These are phyloP conservation scores for Staurois parvus DNA, from an alignment of 2,797 vertebrate genomes.

Conservation along the genomic window DNA sequence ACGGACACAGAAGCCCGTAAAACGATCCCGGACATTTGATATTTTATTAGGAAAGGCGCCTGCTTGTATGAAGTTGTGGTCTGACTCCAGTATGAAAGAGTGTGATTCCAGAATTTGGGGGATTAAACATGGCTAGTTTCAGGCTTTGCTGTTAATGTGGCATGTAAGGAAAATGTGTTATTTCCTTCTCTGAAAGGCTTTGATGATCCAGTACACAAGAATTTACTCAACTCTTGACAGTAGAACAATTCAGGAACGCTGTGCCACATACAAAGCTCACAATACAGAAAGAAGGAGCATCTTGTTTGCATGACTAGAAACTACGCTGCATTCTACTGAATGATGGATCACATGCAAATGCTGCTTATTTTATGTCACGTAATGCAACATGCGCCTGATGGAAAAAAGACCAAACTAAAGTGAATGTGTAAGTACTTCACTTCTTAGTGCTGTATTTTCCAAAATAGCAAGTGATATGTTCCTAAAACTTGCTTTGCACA, in stretches of 20 bases:
- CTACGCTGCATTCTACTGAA: not conserved
- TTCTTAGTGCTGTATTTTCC: no score
- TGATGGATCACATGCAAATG: not conserved
- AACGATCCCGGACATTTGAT: constrained; percentile 34
- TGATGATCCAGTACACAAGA: constrained; percentile 18
- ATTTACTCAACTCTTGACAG: not conserved
- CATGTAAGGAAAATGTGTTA: constrained; percentile 42
- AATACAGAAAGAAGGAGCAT: not conserved
- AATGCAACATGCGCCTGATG: not conserved
- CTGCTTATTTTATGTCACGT: not conserved
- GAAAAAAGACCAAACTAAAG: not conserved
- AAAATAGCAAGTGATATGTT: no score
- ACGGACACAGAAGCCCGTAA: constrained; percentile 26
- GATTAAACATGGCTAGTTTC: constrained; percentile 17
- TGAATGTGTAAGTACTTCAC: not conserved
- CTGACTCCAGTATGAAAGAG: constrained; percentile 24
- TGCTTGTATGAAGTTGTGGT: constrained; percentile 21
- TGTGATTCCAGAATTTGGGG: constrained; percentile 15
- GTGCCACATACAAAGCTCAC: not conserved
- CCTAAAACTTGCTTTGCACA: no score
- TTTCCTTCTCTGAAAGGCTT: constrained; percentile 30
- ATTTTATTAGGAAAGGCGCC: constrained; percentile 44
- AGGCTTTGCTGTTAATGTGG: constrained; percentile 25
- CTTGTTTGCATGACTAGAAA: not conserved
- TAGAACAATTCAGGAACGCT: not conserved